Percentiles rank a stretch among this genome's conserved stretches.
Conservation (phyloP, 2,113 vertebrate genomes). For the Malurus cyaneus region DNA sequence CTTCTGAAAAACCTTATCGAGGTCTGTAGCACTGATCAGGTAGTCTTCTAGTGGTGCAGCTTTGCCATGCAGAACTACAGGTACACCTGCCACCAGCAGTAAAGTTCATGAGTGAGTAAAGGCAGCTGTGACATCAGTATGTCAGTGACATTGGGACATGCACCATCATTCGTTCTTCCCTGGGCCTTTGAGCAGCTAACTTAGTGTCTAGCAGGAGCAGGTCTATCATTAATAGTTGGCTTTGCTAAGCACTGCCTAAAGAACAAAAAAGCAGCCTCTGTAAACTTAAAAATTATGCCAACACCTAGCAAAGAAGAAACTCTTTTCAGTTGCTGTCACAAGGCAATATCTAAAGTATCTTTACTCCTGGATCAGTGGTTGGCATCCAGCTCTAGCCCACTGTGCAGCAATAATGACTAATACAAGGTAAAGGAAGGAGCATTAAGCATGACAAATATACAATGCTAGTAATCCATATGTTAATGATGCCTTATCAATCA, state of each 20-base stretch:
- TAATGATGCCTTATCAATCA: no score
- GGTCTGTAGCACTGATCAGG: fast-evolving
- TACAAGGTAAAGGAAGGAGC: not conserved
- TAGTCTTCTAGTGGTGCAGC: not conserved
- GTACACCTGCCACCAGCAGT: not conserved
- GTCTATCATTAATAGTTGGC: not conserved
- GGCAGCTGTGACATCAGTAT: fast-evolving
- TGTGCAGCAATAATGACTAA: not conserved
- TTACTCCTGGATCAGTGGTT: not conserved
- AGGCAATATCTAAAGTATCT: not conserved
- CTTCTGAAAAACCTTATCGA: not conserved
- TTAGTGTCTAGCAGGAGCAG: not conserved
- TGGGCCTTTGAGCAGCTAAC: not conserved
- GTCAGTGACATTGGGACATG: not conserved
- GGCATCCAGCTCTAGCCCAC: not conserved
- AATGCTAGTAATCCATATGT: not conserved
- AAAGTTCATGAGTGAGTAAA: not conserved
- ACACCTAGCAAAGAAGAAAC: not conserved
- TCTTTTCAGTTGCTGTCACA: not conserved
- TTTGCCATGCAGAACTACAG: not conserved
- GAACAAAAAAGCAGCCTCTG: not conserved
- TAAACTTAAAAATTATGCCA: not conserved
- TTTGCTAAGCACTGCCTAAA: not conserved
- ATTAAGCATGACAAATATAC: not conserved
- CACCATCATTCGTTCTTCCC: not conserved